Base-by-base conservation (phyloP, 2,888 invertebrate species). In the Alentia gelatinosa region DNA sequence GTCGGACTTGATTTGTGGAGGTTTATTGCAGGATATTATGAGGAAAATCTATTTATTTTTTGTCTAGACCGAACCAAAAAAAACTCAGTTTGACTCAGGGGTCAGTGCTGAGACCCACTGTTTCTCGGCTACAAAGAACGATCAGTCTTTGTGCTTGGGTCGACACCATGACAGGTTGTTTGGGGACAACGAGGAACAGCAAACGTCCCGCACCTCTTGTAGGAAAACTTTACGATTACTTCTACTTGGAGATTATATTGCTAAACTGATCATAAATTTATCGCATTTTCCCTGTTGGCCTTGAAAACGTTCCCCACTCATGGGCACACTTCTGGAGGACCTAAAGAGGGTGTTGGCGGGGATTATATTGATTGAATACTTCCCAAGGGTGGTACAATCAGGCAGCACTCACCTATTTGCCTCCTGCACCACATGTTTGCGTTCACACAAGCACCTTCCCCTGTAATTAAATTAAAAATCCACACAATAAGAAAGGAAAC, bases 401-500 rank as follows among this genome's bases (percentile, higher is more conserved):
- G 30, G n/a, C 74, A n/a, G 30, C 19, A 79, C 37, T 35, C 79
- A 74, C 74, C 33, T 86, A 86, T 86, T 86, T 86, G 47, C 86
- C 86, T 86, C 33, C 50, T 47, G 7, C 47, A 47, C 15, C 86
- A 86, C 86, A 47, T 86, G 86, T 86, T 86, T 86, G 86, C 86
- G 47, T 47, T 42, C 83, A 83, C 86, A 86, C 86, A 47, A 50
- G 86, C 47, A 86, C 86, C 30, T 86, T 86, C 35, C 86, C 47
- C 86, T 74, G 12, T 86, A 86, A 86, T 86, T 86, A 86, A 86
- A 86, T 47, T 86, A 47, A 47, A 86, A 86, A 86, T 86, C n/a
- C 86, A 86, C 47, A 86, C 86, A 86, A 86, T 50, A 86, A 86
- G 86, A 86, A 86, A 86, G 56, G 23, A 19, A n/a, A 19, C 19